phyloP scores from a whole-genome alignment of 2,113 vertebrate genomes.

The Petroica traversi region DNA sequence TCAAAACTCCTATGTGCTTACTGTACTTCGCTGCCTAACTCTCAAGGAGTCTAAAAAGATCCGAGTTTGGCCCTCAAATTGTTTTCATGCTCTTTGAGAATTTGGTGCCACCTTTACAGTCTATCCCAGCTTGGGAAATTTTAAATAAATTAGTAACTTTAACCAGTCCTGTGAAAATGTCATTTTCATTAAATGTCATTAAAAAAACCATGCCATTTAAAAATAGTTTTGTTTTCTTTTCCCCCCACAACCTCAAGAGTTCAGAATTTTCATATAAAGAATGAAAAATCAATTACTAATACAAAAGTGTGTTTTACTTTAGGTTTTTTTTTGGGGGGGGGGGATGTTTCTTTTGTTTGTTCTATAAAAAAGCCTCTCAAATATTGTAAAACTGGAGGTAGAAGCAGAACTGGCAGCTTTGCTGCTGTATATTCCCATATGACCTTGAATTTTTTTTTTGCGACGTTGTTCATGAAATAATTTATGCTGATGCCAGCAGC shows the following conservation, averaged over 20 bases:
- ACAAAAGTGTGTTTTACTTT: not conserved
- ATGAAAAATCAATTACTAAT: not conserved
- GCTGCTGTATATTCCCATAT: not conserved
- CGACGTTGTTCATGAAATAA: not conserved
- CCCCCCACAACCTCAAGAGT: not conserved
- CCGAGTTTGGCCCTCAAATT: not conserved
- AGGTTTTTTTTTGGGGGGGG: not conserved
- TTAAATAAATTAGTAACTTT: not conserved
- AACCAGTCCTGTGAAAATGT: not conserved
- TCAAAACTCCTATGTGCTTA: not conserved
- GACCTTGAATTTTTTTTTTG: not conserved
- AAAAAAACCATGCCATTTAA: rapidly evolving
- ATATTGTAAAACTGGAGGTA: not conserved
- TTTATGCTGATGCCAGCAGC: not conserved
- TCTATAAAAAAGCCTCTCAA: not conserved
- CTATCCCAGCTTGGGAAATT: not conserved
- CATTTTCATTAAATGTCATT: too few relatives aligned
- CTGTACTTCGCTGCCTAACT: not conserved
- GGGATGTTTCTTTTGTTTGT: not conserved
- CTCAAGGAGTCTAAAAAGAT: not conserved
- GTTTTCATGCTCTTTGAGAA: not conserved
- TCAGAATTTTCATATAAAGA: not conserved
- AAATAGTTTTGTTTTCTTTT: not conserved
- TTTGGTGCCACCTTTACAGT: not conserved
- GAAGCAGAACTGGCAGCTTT: not conserved